phyloP scores from a whole-genome alignment of 2,797 vertebrate species.

The Brachyalestes nurse region DNA sequence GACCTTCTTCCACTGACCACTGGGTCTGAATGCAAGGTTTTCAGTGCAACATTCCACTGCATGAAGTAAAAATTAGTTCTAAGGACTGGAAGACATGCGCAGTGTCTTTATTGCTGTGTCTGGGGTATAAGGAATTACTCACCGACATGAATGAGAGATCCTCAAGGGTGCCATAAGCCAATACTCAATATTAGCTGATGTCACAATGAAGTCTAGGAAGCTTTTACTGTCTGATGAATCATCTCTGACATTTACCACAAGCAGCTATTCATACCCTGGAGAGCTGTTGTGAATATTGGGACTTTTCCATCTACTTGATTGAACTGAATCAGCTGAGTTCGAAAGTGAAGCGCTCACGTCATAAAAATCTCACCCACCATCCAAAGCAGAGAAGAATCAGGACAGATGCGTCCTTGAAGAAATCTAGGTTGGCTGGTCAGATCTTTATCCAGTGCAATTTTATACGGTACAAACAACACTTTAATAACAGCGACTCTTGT shows the following conservation, averaged over 20 bases:
- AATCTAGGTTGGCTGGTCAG: background rate
- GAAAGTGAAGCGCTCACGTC: background rate
- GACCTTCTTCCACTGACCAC: too few relatives aligned
- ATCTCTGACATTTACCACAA: conserved; percentile 29
- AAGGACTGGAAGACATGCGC: background rate
- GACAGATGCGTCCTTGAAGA: background rate
- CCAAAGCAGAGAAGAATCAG: background rate
- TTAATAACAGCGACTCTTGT: too few relatives aligned
- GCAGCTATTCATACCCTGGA: conserved; percentile 28
- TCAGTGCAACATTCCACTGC: too few relatives aligned
- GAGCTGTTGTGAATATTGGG: conserved; percentile 30
- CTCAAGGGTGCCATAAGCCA: conserved; percentile 54
- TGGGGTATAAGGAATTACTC: conserved; percentile 23
- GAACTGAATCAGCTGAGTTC: background rate
- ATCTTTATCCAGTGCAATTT: background rate
- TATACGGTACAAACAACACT: too few relatives aligned
- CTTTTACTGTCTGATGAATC: conserved; percentile 36
- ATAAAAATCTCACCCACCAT: background rate
- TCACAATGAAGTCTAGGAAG: conserved; percentile 36
- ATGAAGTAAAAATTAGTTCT: too few relatives aligned
- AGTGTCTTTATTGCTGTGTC: conserved; percentile 57
- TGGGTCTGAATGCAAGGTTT: too few relatives aligned
- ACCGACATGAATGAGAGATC: conserved; percentile 26
- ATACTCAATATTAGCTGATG: conserved; percentile 28
- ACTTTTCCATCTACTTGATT: conserved; percentile 19